These are phyloP conservation scores for Oryzias javanicus DNA, from an alignment of 2,113 vertebrate genomes.

Conservation along the genomic window DNA sequence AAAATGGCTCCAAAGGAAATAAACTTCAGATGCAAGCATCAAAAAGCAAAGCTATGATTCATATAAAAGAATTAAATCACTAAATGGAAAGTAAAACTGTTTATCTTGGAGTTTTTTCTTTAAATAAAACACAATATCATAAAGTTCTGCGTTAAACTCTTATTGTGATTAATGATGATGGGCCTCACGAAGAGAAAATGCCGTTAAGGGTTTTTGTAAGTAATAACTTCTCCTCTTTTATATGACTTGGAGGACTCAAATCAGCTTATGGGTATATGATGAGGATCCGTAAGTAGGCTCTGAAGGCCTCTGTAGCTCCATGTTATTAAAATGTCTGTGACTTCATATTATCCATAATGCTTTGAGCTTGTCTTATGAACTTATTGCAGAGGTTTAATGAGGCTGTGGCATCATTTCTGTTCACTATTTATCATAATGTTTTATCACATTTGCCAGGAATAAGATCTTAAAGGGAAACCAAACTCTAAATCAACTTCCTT, in stretches of 20 bases:
- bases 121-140: background rate
- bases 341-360: constrained; percentile 28
- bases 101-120: background rate
- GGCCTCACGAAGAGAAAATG: constrained; percentile 10
- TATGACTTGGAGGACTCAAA: constrained; percentile 16
- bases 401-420: constrained; percentile 22
- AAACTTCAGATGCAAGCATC: too few relatives aligned
- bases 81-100: too few relatives aligned
- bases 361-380: constrained; percentile 28
- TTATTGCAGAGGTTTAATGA: constrained; percentile 36
- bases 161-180: constrained; percentile 21
- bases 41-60: too few relatives aligned
- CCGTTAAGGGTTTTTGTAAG: background rate
- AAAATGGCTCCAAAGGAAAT: too few relatives aligned
- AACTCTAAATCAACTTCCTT: too few relatives aligned
- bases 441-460: too few relatives aligned
- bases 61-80: background rate
- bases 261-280: constrained; percentile 35
- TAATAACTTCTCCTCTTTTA: constrained; percentile 26
- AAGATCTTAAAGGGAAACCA: too few relatives aligned
- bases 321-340: constrained; percentile 42
- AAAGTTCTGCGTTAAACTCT: constrained; percentile 19
- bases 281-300: constrained; percentile 17
- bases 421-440: constrained; percentile 41
- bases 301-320: constrained; percentile 8